phyloP scores from a whole-genome alignment of 2,888 invertebrate species.

The Epicampocera succincta region DNA sequence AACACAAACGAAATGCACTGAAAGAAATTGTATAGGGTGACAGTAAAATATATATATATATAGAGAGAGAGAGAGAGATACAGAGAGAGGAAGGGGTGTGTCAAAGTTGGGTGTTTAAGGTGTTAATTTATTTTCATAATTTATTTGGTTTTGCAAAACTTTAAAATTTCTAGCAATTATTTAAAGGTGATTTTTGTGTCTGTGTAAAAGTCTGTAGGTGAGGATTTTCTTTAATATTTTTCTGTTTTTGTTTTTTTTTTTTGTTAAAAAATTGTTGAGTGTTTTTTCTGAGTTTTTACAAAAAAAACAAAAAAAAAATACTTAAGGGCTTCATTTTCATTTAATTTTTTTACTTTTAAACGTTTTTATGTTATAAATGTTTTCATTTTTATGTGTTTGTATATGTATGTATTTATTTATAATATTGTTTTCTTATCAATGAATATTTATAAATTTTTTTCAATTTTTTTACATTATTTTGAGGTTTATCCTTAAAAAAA shows the following conservation, averaged over 20 bases:
- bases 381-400: constrained; percentile 7
- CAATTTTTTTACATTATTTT: constrained; percentile 70
- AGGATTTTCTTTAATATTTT: constrained; percentile 41
- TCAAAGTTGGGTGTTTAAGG: constrained; percentile 22
- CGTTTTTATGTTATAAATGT: constrained; percentile 17
- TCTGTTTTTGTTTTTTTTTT: constrained; percentile 29
- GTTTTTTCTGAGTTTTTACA: constrained; percentile 64
- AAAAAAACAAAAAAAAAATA: constrained; percentile 68
- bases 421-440: constrained; percentile 48
- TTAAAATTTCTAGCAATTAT: constrained; percentile 37
- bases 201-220: constrained; percentile 45
- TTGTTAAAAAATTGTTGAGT: constrained; percentile 56
- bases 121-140: constrained; percentile 31
- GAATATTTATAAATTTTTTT: constrained; percentile 70
- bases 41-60: neutral
- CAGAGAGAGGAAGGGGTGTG: neutral
- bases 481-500: constrained; percentile 64
- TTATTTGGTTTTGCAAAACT: constrained; percentile 52
- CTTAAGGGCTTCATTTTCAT: constrained; percentile 37
- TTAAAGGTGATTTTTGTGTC: constrained; percentile 33
- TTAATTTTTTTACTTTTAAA: constrained; percentile 7
- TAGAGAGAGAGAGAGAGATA: no score
- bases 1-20: neutral
- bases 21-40: constrained; percentile 14
- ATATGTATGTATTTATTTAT: constrained; percentile 49